Evolutionary conservation across 2,888 invertebrate species (phyloP).

Genomic region (Tenthredo mesomela): DNA sequence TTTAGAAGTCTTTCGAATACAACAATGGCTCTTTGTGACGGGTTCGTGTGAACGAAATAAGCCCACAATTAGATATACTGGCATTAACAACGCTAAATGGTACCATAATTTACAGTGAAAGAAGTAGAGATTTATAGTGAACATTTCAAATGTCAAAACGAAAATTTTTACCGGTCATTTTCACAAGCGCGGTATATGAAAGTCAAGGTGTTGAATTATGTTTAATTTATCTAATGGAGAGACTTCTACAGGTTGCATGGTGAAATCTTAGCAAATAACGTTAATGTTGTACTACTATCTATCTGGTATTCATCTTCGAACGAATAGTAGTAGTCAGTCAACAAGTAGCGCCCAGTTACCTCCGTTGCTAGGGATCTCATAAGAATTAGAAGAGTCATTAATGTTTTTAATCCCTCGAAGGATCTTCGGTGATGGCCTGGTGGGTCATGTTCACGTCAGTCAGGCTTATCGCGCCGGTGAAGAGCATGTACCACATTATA

Average conservation of each 20-base stretch:
- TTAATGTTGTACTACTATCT: neutral
- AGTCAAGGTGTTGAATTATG: neutral
- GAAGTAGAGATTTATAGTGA: neutral
- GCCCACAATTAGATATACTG: neutral
- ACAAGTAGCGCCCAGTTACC: conserved; percentile 18
- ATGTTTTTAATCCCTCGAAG: conserved; percentile 27
- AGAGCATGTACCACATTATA: conserved; percentile 37
- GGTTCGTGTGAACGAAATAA: conserved; percentile 27
- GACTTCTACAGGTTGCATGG: neutral
- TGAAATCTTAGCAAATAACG: neutral
- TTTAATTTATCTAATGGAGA: neutral
- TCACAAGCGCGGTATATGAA: too few species aligned
- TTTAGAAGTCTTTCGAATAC: conserved; percentile 1
- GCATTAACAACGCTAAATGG: conserved; percentile 11
- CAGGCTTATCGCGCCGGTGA: conserved; percentile 45
- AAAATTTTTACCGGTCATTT: neutral
- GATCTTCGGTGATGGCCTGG: conserved; percentile 33
- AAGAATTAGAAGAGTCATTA: conserved; percentile 41
- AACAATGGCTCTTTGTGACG: conserved; percentile 29
- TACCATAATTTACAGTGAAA: conserved; percentile 4
- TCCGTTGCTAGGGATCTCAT: neutral
- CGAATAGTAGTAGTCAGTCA: neutral
- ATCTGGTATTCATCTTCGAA: neutral
- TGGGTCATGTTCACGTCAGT: conserved; percentile 43
- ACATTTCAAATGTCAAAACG: neutral